Base-by-base conservation (phyloP, 1,140 invertebrate genomes). In the Gonioctena quinquepunctata region DNA sequence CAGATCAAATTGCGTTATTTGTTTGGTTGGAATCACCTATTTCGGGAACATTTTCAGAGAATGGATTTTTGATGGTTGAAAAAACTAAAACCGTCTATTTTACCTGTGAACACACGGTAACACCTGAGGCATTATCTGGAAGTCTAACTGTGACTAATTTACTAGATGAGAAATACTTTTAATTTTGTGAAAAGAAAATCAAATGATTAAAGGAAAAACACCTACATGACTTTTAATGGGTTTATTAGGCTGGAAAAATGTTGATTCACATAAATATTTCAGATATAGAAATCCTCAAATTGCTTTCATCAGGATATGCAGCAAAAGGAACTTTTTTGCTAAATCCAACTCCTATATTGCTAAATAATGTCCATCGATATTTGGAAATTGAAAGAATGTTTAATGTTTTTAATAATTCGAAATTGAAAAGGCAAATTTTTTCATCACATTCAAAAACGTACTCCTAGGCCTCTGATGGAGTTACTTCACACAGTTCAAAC, bases 1-100 rank as follows among this genome's bases (percentile, higher is more conserved):
- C 70, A n/a, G 68, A 71, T 26, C 65, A 71, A 25, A 70, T 74
- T 16, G 72, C 72, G 7, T 52, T 74, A 8, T 76, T 76, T 54
- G 72, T 76, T n/a, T 76, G 75, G 75, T 52, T 76, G 21, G 75
- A 76, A 16, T 60, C 68, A 11, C 26, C 27, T 13, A 61, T 16
- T 13, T 42, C 33, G 16, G 75, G 75, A 33, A 65, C 11, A 25
- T 76, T 74, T 66, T 74, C 72, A 11, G 68, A 76, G 42, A 76
- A 76, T 64, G 75, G 75, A 26, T 74, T 74, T 33, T 33, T 74
- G 3, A 68, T 60, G 69, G 52, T 72, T 2, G 60, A 69, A 28
- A 3, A 50, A 13, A 70, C 42, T n/a, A 76, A 57, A 28, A 72
- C 27, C 0, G 64, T 76, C 3, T 68, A 49, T 8, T 76, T 76